Conservation (phyloP, 2,797 vertebrate species). For the Manis pentadactyla region DNA sequence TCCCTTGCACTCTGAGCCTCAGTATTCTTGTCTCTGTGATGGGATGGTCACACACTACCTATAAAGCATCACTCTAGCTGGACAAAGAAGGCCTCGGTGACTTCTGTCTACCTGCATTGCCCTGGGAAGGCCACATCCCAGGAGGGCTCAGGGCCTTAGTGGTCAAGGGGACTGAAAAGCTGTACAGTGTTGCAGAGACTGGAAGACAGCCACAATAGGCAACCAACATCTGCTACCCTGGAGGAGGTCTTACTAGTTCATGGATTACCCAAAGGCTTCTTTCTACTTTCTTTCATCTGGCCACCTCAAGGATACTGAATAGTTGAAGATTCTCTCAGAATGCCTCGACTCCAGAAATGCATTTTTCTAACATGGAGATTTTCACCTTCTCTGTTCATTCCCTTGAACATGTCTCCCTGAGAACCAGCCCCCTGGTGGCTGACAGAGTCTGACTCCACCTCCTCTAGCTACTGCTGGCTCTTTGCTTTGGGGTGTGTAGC, state of each 20-base stretch:
- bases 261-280: background rate
- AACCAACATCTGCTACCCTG: background rate
- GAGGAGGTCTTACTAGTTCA: background rate
- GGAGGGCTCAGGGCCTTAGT: background rate
- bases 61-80: rapidly evolving
- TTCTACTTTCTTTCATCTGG: background rate
- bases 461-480: constrained; percentile 34
- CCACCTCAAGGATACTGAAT: background rate
- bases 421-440: constrained; percentile 68
- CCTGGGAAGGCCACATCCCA: background rate
- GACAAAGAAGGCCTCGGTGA: background rate
- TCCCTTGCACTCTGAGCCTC: background rate
- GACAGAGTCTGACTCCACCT: constrained; percentile 10
- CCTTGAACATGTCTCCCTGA: constrained; percentile 63
- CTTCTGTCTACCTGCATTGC: background rate
- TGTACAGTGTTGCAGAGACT: background rate
- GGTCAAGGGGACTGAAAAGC: background rate
- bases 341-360: constrained; percentile 52
- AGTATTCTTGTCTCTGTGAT: background rate
- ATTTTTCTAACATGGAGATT: constrained; percentile 62
- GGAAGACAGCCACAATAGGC: background rate
- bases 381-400: constrained; percentile 68
- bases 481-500: constrained; percentile 21
- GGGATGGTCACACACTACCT: rapidly evolving
- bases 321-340: background rate